phyloP scores from a whole-genome alignment of 2,888 invertebrate genomes.

The Ganaspis brasiliensis region DNA sequence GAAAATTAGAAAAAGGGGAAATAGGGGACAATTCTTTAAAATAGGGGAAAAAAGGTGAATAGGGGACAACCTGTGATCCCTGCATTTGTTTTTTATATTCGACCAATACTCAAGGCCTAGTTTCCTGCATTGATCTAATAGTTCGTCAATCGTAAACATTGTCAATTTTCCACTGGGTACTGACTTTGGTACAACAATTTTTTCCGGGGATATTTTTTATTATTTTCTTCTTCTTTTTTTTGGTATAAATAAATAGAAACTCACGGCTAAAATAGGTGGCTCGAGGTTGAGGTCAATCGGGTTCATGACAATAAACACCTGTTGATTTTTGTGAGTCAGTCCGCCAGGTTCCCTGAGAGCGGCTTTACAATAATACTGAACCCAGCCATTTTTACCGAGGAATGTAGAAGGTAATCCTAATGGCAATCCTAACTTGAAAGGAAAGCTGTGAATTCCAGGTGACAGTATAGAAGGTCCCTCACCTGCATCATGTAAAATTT shows the following conservation, averaged over 20 bases:
- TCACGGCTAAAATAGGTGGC: constrained; percentile 92
- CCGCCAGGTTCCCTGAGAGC: constrained; percentile 94
- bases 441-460: constrained; percentile 97
- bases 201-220: too few relatives aligned
- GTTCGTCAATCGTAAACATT: too few relatives aligned
- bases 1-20: too few relatives aligned
- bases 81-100: too few relatives aligned
- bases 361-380: constrained; percentile 96
- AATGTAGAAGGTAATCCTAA: constrained; percentile 95
- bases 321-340: constrained; percentile 96
- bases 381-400: constrained; percentile 96
- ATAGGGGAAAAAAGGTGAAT: too few relatives aligned
- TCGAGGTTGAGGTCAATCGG: constrained; percentile 96
- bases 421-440: constrained; percentile 95
- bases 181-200: too few relatives aligned
- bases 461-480: constrained; percentile 92
- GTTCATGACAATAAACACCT: constrained; percentile 98
- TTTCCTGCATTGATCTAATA: too few relatives aligned
- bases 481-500: constrained; percentile 81
- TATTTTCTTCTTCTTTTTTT: too few relatives aligned
- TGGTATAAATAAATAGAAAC: constrained; percentile 73
- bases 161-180: too few relatives aligned
- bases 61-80: too few relatives aligned
- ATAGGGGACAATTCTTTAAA: too few relatives aligned
- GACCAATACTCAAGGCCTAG: too few relatives aligned